These are phyloP conservation scores for Drosophila teissieri DNA, from an alignment of 1,140 invertebrate genomes.

Conservation along the genomic window DNA sequence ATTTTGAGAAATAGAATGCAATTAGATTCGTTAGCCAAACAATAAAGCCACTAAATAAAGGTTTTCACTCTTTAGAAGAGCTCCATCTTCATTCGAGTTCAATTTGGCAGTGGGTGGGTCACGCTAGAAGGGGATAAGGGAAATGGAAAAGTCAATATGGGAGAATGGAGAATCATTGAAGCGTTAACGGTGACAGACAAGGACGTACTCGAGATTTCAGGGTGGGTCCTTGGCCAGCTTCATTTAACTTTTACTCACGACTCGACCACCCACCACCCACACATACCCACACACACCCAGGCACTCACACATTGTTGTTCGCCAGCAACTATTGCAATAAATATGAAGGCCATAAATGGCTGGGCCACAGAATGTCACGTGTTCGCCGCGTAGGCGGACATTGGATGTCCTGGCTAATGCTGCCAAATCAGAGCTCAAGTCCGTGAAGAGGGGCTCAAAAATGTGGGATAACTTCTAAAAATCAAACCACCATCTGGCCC, in stretches of 20 bases:
- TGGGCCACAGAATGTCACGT: conserved; percentile 63
- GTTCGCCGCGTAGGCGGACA: conserved; percentile 38
- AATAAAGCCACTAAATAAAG: conserved; percentile 21
- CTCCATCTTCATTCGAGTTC: conserved; percentile 19
- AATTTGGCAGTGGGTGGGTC: conserved; percentile 35
- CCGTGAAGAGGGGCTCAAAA: conserved; percentile 14
- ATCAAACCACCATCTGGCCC: not conserved
- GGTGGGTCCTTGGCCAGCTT: conserved; percentile 41
- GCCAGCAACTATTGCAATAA: conserved; percentile 71
- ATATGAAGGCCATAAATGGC: conserved; percentile 62
- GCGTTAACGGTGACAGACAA: conserved; percentile 64
- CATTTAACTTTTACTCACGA: conserved; percentile 46
- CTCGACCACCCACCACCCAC: conserved; percentile 1
- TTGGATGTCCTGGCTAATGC: conserved; percentile 27
- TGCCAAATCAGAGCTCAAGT: conserved; percentile 49
- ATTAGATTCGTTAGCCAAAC: conserved; percentile 54
- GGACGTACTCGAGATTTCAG: conserved; percentile 30
- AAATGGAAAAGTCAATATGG: conserved; percentile 50
- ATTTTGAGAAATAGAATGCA: conserved; percentile 59
- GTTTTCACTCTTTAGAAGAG: not conserved
- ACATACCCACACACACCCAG: not conserved
- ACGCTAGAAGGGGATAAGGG: conserved; percentile 21
- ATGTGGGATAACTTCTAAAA: not conserved
- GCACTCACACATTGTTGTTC: conserved; percentile 34
- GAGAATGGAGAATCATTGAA: conserved; percentile 29